These are phyloP conservation scores for Paramisgurnus dabryanus DNA, from an alignment of 2,113 vertebrate species.

Conservation along the genomic window DNA sequence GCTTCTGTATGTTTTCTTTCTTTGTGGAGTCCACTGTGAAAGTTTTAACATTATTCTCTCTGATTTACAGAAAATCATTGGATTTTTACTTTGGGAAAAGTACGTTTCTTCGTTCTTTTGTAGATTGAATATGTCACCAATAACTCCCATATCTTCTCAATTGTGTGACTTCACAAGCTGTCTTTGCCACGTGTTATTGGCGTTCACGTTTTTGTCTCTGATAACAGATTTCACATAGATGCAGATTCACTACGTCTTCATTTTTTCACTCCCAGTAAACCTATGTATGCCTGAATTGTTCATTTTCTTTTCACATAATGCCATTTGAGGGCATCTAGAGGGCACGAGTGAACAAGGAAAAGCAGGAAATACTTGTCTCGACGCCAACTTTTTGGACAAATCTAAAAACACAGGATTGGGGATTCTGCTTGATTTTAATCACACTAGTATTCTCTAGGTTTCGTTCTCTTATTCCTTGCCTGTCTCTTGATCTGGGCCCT, in stretches of 20 bases:
- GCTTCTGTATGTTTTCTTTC: slow-evolving; percentile 9
- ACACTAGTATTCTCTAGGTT: slow-evolving; percentile 8
- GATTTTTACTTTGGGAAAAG: too few species aligned
- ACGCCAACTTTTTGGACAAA: background rate
- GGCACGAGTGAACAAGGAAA: background rate
- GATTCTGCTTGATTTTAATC: slow-evolving; percentile 24
- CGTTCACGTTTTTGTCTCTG: background rate
- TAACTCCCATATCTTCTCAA: background rate
- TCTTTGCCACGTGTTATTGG: background rate
- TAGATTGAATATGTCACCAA: background rate
- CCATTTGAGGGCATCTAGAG: slow-evolving; percentile 4
- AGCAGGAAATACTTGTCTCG: background rate
- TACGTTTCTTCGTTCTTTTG: background rate
- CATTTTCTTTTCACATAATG: background rate
- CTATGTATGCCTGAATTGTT: background rate
- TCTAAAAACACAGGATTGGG: background rate
- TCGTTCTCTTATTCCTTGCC: background rate
- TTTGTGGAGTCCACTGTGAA: slow-evolving; percentile 16
- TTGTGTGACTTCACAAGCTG: background rate
- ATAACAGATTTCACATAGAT: background rate
- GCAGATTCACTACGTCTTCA: too few species aligned
- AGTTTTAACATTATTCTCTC: slow-evolving; percentile 1
- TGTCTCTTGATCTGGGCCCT: slow-evolving; percentile 29
- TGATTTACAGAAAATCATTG: background rate
- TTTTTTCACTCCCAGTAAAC: background rate